A percentile compares a stretch with the other conserved stretches of the same genome.
Evolutionary conservation across 2,888 invertebrate genomes (phyloP).

Genomic region (Drosophila falleni): DNA sequence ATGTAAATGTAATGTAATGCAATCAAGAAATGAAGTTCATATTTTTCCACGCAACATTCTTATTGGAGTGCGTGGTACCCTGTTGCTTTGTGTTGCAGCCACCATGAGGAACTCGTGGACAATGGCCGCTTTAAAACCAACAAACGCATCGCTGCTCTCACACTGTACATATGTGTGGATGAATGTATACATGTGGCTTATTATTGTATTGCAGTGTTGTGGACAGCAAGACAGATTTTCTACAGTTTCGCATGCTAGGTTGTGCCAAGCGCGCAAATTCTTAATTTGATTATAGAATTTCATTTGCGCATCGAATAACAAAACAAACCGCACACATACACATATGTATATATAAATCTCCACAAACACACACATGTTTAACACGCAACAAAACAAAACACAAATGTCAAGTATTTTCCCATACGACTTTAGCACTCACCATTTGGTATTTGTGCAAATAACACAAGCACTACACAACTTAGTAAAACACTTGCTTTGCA

Average conservation of each 20-base stretch:
- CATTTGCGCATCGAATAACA: slow-evolving; percentile 67
- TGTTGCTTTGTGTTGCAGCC: not conserved
- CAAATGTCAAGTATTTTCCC: slow-evolving; percentile 1
- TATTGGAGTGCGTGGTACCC: slow-evolving; percentile 9
- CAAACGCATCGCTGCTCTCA: slow-evolving; percentile 12
- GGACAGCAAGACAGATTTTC: not conserved
- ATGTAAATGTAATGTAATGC: slow-evolving; percentile 1
- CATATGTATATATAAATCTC: not conserved
- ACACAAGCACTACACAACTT: slow-evolving; percentile 67
- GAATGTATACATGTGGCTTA: not conserved
- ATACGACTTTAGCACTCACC: slow-evolving; percentile 46
- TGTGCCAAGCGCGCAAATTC: slow-evolving; percentile 26
- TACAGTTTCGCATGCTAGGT: slow-evolving; percentile 21
- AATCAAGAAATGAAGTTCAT: not conserved
- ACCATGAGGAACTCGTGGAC: not conserved
- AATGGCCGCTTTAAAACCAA: slow-evolving; percentile 27
- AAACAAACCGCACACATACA: slow-evolving; percentile 59
- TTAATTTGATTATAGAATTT: slow-evolving; percentile 64
- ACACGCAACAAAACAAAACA: slow-evolving; percentile 40
- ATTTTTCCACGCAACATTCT: not conserved
- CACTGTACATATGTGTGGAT: slow-evolving; percentile 1
- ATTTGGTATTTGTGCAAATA: slow-evolving; percentile 67
- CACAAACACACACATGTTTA: slow-evolving; percentile 1
- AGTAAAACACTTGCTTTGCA: slow-evolving; percentile 71
- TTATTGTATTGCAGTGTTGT: slow-evolving; percentile 6